Base-by-base conservation (phyloP, 2,113 vertebrate species). In the cattle (Bos taurus) region DNA sequence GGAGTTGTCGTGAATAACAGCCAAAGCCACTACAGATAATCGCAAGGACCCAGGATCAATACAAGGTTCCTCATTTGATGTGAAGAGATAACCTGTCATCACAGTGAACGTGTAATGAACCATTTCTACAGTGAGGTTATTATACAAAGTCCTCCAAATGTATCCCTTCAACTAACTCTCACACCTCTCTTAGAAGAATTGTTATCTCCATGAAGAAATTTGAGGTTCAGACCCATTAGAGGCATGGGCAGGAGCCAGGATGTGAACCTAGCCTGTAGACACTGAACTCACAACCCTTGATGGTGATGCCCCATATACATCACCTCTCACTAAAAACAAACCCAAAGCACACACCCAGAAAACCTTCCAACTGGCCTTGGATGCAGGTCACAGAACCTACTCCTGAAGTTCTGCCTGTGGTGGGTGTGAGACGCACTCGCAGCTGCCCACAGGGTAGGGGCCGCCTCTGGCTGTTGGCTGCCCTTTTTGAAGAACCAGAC, bases 101-200 rank as follows among this genome's bases (percentile, higher is more conserved):
- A 86, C 2, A 10, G 50, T 59, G 25, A 30, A 50, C 21, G 33
- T 30, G 16, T 74, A 56, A 9, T 23, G 83, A 83, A 21, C 17
- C 33, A 30, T 33, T 50, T 26, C 67, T 80, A 26, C 6, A 54
- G 92, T 62, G 33, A 52, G 26, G 82, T 67, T 54, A 26, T 46
- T 59, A 0, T 54, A 2, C n/a, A 36, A 84, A 36, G 9, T 17
- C 40, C 77, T n/a, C 60, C 59, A 67, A 40, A 10, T 30, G 19
- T 56, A 46, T 40, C 46, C 33, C 54, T 93, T 71, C 7, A 28
- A 54, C 46, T 84, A 85, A 82, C 87, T 97, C 92, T 88, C 40
- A 74, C 4, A 87, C 23, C 14, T 56, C 25, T 62, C 78, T 17
- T 13, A 13, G 46, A 88, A 74, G 19, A 74, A 10, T 10, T 25